Conservation (phyloP, 2,797 vertebrate genomes). For the Trichosurus vulpecula region DNA sequence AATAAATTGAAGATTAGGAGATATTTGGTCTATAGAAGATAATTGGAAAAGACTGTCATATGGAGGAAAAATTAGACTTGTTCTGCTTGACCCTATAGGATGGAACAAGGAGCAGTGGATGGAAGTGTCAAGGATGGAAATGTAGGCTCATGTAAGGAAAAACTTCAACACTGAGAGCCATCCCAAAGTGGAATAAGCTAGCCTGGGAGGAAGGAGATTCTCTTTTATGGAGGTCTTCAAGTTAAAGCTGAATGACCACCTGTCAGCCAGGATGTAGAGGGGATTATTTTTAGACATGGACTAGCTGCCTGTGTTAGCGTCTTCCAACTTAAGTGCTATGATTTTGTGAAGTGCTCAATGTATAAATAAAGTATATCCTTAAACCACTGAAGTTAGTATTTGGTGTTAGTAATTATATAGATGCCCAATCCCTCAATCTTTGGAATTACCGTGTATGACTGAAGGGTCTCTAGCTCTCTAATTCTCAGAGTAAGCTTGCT, state of each 20-base stretch:
- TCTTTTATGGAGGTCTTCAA: not conserved
- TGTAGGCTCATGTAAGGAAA: not conserved
- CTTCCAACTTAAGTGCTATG: not conserved
- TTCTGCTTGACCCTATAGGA: not conserved
- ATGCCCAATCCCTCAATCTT: constrained; percentile 88
- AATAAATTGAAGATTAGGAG: not conserved
- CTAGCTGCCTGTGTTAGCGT: not conserved
- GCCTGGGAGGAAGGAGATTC: not conserved
- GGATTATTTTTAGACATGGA: not conserved
- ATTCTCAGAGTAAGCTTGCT: constrained; percentile 88
- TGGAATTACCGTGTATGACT: constrained; percentile 90
- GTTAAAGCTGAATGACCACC: not conserved
- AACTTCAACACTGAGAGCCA: not conserved
- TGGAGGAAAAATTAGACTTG: not conserved
- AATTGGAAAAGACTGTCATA: not conserved
- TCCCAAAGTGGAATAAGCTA: not conserved
- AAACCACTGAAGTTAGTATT: constrained; percentile 81
- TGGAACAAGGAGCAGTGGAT: not conserved
- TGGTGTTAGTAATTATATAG: constrained; percentile 82
- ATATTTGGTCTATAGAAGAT: not conserved
- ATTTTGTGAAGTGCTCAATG: constrained; percentile 60
- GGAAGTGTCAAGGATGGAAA: not conserved
- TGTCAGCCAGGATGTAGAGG: not conserved
- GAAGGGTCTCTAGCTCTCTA: constrained; percentile 89
- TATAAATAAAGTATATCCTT: constrained; percentile 82